Evolutionary conservation across 2,888 invertebrate genomes (phyloP).

Genomic region (Linnaemya vulpina): DNA sequence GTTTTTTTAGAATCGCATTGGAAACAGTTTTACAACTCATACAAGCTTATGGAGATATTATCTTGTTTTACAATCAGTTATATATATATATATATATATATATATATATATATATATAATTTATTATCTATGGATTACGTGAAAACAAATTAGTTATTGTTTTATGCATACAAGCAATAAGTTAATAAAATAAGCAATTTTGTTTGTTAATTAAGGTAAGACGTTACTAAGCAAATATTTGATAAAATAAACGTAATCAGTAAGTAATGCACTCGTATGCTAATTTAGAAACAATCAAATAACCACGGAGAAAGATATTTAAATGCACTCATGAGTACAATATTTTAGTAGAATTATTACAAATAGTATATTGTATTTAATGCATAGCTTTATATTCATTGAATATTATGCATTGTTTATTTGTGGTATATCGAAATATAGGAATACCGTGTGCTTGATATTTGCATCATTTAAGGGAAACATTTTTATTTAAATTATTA

Average conservation of each 20-base stretch:
- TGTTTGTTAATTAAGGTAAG: neutral
- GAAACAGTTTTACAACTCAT: neutral
- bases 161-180: neutral
- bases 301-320: neutral
- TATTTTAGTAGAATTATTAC: too few species aligned
- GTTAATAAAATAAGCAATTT: neutral
- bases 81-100: neutral
- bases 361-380: too few species aligned
- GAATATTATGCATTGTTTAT: too few species aligned
- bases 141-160: neutral
- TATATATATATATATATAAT: neutral
- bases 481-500: too few species aligned
- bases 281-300: neutral
- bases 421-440: too few species aligned
- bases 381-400: too few species aligned
- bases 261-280: too few species aligned
- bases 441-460: too few species aligned
- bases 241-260: neutral
- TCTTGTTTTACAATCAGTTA: neutral
- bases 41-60: neutral
- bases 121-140: neutral
- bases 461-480: too few species aligned
- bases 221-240: neutral
- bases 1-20: neutral
- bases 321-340: too few species aligned